Percentiles rank a stretch among this genome's conserved stretches.
Conservation (phyloP, 2,797 vertebrate species). For the Melanotaenia nigrans region DNA sequence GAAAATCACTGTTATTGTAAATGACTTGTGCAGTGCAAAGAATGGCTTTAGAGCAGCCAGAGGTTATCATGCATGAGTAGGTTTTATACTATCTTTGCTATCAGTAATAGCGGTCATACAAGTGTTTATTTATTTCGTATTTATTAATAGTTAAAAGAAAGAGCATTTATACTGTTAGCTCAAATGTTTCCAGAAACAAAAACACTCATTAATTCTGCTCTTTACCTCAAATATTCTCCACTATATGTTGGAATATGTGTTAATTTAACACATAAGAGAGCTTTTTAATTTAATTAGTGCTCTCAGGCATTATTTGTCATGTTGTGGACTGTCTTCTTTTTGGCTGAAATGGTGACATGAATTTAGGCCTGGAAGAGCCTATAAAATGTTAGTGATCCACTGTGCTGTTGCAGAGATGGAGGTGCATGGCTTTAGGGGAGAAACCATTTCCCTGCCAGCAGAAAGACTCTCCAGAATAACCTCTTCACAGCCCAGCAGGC, state of each 20-base stretch:
- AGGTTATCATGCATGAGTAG: neutral
- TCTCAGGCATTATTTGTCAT: slow-evolving; percentile 55
- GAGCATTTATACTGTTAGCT: slow-evolving; percentile 1
- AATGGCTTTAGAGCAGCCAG: neutral
- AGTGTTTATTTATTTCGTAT: neutral
- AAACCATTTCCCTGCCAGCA: slow-evolving; percentile 76
- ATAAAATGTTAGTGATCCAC: slow-evolving; percentile 76
- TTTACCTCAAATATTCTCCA: slow-evolving; percentile 20
- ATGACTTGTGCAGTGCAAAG: neutral
- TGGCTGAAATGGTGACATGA: slow-evolving; percentile 58
- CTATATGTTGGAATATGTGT: slow-evolving; percentile 11
- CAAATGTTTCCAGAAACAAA: slow-evolving; percentile 10
- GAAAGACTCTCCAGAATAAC: slow-evolving; percentile 75
- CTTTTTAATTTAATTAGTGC: slow-evolving; percentile 53
- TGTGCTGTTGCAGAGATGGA: slow-evolving; percentile 62
- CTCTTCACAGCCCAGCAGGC: slow-evolving; percentile 74
- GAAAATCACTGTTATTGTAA: neutral
- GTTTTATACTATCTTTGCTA: neutral
- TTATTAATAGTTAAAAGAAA: slow-evolving; percentile 3
- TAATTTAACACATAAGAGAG: slow-evolving; percentile 38
- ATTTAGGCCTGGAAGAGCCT: slow-evolving; percentile 69
- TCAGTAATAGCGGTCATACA: slow-evolving; percentile 8
- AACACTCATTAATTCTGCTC: slow-evolving; percentile 1
- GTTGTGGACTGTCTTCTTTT: slow-evolving; percentile 62
- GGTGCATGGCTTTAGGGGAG: slow-evolving; percentile 72